These are phyloP conservation scores for Haemorhous mexicanus DNA, from an alignment of 2,113 vertebrate species.

Conservation along the genomic window DNA sequence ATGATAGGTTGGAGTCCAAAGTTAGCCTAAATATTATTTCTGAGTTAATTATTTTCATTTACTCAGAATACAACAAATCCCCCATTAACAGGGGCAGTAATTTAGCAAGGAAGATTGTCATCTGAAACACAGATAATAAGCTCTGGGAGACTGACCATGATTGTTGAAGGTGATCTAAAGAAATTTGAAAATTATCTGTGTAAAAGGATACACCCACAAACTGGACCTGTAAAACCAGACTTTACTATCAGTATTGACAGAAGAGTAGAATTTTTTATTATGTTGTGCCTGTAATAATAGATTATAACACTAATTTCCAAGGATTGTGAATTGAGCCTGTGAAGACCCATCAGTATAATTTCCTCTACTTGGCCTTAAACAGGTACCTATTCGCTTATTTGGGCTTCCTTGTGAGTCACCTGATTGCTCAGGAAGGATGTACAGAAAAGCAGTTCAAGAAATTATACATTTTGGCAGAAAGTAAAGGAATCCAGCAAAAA, in stretches of 20 bases:
- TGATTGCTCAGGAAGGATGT: not conserved
- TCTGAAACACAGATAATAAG: not conserved
- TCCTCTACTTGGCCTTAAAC: not conserved
- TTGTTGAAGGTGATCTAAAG: not conserved
- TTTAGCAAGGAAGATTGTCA: not conserved
- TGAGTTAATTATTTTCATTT: not conserved
- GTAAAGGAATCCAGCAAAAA: not conserved
- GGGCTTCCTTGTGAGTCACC: not conserved
- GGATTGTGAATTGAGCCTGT: not conserved
- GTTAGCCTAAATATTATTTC: not conserved
- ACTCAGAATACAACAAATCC: not conserved
- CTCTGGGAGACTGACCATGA: no score
- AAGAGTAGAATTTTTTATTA: not conserved
- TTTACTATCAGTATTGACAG: not conserved
- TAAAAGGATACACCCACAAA: not conserved
- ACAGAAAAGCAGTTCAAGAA: not conserved
- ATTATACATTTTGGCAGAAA: not conserved
- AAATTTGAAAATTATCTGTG: not conserved
- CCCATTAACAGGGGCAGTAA: not conserved
- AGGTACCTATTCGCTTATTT: not conserved
- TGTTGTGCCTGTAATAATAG: not conserved
- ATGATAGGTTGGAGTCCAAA: not conserved
- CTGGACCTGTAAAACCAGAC: not conserved
- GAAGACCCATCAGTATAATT: not conserved
- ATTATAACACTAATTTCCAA: not conserved